A percentile compares a stretch with the other conserved stretches of the same genome.
Evolutionary conservation across 2,113 vertebrate genomes (phyloP).

Genomic region (Dipodomys spectabilis): DNA sequence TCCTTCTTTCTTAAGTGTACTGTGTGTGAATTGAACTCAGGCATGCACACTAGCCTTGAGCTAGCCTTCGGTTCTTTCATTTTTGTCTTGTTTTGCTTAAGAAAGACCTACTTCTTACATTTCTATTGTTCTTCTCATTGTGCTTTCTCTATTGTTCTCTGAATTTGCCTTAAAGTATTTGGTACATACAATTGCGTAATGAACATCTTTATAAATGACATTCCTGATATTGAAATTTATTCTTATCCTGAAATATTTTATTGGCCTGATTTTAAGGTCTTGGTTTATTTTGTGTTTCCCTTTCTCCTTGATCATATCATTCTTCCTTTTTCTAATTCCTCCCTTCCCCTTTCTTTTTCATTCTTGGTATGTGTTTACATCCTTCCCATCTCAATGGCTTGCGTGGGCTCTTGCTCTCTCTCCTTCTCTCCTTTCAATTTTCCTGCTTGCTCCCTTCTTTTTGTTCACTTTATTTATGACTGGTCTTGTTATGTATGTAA

Average conservation of each 20-base stretch:
- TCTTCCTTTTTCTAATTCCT: accelerated
- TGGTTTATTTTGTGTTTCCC: neutral
- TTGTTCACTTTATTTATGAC: no score
- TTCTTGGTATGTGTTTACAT: no score
- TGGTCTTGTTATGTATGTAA: no score
- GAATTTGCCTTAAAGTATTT: neutral
- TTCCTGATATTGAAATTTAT: neutral
- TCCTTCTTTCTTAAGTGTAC: no score
- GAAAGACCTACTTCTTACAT: neutral
- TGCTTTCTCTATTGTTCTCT: neutral
- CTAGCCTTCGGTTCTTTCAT: no score
- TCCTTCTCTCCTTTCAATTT: accelerated
- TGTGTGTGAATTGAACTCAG: neutral
- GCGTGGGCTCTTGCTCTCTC: neutral
- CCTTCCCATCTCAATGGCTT: neutral
- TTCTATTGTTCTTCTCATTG: neutral
- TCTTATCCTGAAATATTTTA: neutral
- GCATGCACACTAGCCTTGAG: neutral
- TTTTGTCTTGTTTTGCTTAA: neutral
- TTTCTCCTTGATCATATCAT: no score
- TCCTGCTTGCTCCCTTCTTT: no score
- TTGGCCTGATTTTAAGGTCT: neutral
- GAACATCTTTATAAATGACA: neutral
- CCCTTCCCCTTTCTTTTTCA: neutral
- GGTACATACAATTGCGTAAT: neutral